A percentile compares a stretch with the other conserved stretches of the same genome.
These are phyloP conservation scores for Hylaeus volcanicus DNA, from an alignment of 1,140 invertebrate genomes.

Conservation along the genomic window DNA sequence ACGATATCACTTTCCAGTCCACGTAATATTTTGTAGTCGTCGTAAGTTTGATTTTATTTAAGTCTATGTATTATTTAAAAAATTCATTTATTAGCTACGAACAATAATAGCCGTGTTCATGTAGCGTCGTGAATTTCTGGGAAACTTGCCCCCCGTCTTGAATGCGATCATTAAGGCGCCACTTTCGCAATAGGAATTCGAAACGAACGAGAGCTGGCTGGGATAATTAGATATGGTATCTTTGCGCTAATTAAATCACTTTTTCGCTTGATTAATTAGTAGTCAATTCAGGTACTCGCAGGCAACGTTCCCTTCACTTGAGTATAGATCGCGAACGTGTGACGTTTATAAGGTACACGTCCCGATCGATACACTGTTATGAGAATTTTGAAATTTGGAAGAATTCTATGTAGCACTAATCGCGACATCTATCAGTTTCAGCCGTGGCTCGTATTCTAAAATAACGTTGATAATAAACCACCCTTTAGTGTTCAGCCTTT, in stretches of 20 bases:
- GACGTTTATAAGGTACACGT: neutral
- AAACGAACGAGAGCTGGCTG: neutral
- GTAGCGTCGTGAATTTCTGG: slow-evolving; percentile 38
- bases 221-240: slow-evolving; percentile 61
- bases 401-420: too few species aligned
- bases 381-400: too few species aligned
- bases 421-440: too few species aligned
- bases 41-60: too few species aligned
- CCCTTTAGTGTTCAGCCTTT: too few species aligned
- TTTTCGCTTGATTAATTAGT: slow-evolving; percentile 61
- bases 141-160: slow-evolving; percentile 29
- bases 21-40: too few species aligned
- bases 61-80: too few species aligned
- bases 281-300: slow-evolving; percentile 15
- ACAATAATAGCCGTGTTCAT: neutral
- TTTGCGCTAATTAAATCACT: slow-evolving; percentile 61
- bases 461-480: too few species aligned
- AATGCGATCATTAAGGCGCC: slow-evolving; percentile 48
- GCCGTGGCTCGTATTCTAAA: too few species aligned
- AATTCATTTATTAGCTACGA: too few species aligned
- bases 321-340: slow-evolving; percentile 15
- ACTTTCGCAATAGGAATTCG: slow-evolving; percentile 13
- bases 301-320: neutral
- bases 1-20: too few species aligned
- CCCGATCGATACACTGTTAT: too few species aligned